phyloP scores from a whole-genome alignment of 2,113 vertebrate genomes.

The Phyllostomus discolor region DNA sequence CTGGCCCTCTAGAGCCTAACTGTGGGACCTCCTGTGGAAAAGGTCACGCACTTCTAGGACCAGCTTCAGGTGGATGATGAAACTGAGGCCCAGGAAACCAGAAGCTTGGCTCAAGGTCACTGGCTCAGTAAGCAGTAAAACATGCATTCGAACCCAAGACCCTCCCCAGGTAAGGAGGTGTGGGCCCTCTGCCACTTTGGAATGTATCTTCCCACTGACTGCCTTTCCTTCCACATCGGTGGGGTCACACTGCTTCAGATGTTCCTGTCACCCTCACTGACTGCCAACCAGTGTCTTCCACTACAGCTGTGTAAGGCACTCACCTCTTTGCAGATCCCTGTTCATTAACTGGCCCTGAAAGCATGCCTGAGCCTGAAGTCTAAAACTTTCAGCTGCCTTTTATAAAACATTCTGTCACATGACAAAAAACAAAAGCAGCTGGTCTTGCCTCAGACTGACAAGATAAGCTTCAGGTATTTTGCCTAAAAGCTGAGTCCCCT shows the following conservation, averaged over 20 bases:
- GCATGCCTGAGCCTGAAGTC: not conserved
- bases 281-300: not conserved
- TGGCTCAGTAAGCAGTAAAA: not conserved
- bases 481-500: not conserved
- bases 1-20: not conserved
- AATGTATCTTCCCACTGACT: not conserved
- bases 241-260: not conserved
- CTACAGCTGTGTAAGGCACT: too few relatives aligned
- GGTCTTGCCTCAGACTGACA: not conserved
- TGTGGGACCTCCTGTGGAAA: not conserved
- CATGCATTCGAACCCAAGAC: not conserved
- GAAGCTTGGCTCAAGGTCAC: not conserved
- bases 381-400: not conserved
- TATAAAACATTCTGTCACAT: not conserved
- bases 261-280: not conserved
- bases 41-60: accelerated
- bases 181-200: not conserved
- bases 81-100: not conserved
- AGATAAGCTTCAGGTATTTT: not conserved
- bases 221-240: not conserved
- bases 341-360: not conserved
- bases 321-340: not conserved
- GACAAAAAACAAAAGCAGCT: not conserved
- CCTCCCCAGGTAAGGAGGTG: not conserved
- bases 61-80: not conserved